A percentile compares a stretch with the other conserved stretches of the same genome.
phyloP scores from a whole-genome alignment of 2,888 invertebrate species.

The Epinotia demarniana region DNA sequence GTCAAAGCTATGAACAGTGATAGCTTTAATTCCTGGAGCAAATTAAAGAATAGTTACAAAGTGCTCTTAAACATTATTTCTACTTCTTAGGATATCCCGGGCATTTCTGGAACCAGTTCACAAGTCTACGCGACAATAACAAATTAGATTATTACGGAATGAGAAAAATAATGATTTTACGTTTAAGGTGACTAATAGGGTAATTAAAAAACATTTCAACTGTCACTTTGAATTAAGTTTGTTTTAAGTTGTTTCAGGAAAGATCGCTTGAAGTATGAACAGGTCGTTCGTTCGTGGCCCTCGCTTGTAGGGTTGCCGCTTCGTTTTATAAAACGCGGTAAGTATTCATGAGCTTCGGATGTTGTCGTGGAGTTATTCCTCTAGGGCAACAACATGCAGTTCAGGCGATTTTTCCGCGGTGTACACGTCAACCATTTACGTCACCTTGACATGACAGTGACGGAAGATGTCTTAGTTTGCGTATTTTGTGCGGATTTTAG shows the following conservation, averaged over 20 bases:
- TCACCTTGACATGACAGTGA: slow-evolving; percentile 10
- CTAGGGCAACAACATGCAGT: background rate
- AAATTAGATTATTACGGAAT: slow-evolving; percentile 1
- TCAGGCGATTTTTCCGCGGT: background rate
- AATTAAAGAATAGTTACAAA: background rate
- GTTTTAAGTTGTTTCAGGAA: slow-evolving; percentile 8
- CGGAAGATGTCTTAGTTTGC: background rate
- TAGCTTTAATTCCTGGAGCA: background rate
- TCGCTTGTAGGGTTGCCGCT: slow-evolving; percentile 8
- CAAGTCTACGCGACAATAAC: background rate
- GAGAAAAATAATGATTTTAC: slow-evolving; percentile 16
- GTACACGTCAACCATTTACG: slow-evolving; percentile 5
- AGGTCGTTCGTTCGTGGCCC: slow-evolving; percentile 5
- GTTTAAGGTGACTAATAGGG: background rate
- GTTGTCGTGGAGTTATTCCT: background rate
- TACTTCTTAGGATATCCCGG: background rate
- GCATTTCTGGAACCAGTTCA: background rate
- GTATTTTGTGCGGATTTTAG: background rate
- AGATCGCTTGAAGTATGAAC: background rate
- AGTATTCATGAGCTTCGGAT: background rate
- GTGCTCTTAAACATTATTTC: background rate
- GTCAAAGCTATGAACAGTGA: background rate
- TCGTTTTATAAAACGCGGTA: background rate
- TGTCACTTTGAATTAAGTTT: slow-evolving; percentile 2
- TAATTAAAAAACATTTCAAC: slow-evolving; percentile 18